Percentiles rank a stretch among this genome's conserved stretches.
Conservation (phyloP, 2,888 invertebrate genomes). For the Kryphioiulus occultus region DNA sequence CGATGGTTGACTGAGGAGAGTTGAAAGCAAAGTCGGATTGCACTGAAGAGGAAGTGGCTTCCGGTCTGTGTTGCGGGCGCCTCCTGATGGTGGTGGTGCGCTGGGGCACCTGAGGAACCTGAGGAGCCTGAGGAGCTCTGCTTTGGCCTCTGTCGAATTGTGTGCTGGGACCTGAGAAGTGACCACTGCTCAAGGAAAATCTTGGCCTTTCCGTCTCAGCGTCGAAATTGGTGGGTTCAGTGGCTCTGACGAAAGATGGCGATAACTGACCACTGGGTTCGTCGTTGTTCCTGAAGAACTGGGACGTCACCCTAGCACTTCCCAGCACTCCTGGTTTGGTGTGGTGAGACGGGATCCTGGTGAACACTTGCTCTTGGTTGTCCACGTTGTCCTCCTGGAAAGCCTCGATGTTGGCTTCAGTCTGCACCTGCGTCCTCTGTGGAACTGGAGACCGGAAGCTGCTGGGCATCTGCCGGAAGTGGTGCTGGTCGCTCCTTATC, state of each 20-base stretch:
- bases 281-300: neutral
- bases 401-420: neutral
- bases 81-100: neutral
- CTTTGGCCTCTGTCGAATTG: neutral
- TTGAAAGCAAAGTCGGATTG: conserved; percentile 20
- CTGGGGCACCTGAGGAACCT: neutral
- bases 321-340: neutral
- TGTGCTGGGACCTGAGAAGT: neutral
- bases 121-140: neutral
- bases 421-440: neutral
- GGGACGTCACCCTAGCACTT: neutral
- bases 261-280: conserved; percentile 45
- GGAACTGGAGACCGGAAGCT: neutral
- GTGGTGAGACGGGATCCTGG: conserved; percentile 23
- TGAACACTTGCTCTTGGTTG: conserved; percentile 22
- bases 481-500: neutral
- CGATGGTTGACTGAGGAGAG: neutral
- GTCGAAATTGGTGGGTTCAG: conserved; percentile 46
- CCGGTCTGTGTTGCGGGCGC: neutral
- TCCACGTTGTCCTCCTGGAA: conserved; percentile 40
- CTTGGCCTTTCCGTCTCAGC: conserved; percentile 40
- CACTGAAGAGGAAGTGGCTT: neutral
- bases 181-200: neutral
- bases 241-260: conserved; percentile 45
- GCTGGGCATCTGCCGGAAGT: neutral